Conservation (phyloP, 2,888 invertebrate species). For the Tenthredo amoena region DNA sequence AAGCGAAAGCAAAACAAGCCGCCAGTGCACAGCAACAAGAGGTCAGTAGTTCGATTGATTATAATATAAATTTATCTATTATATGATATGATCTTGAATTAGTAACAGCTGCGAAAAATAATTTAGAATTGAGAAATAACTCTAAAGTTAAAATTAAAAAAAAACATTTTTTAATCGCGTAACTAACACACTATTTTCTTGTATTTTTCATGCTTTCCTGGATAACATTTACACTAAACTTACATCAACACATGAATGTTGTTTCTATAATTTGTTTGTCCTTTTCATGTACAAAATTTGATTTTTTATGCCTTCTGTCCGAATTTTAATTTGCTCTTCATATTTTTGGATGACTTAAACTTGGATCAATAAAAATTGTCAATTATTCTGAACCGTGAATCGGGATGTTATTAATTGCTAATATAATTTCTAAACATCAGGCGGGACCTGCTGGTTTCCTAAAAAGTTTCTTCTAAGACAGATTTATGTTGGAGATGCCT, state of each 20-base stretch:
- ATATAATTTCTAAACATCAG: constrained; percentile 78
- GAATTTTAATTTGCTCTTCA: constrained; percentile 44
- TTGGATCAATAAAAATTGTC: constrained; percentile 3
- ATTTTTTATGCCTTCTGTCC: background rate
- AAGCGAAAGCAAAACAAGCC: constrained; percentile 89
- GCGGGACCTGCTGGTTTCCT: constrained; percentile 96
- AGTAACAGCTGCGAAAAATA: background rate
- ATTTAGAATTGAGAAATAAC: background rate
- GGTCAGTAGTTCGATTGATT: constrained; percentile 78
- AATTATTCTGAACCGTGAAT: background rate
- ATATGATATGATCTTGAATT: background rate
- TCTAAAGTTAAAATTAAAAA: background rate
- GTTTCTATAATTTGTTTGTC: constrained; percentile 37
- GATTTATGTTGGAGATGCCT: constrained; percentile 72
- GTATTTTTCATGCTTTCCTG: constrained; percentile 65
- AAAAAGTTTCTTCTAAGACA: constrained; percentile 94
- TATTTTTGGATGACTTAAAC: constrained; percentile 44
- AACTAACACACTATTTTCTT: constrained; percentile 57
- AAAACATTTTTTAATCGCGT: background rate
- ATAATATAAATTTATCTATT: background rate
- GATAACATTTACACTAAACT: constrained; percentile 57
- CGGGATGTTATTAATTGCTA: constrained; percentile 56
- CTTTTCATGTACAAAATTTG: constrained; percentile 38
- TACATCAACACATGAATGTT: constrained; percentile 20
- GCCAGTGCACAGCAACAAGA: constrained; percentile 89